Percentiles rank a stretch among this genome's conserved stretches.
phyloP scores from a whole-genome alignment of 2,888 invertebrate genomes.

The Cosmia pyralina region DNA sequence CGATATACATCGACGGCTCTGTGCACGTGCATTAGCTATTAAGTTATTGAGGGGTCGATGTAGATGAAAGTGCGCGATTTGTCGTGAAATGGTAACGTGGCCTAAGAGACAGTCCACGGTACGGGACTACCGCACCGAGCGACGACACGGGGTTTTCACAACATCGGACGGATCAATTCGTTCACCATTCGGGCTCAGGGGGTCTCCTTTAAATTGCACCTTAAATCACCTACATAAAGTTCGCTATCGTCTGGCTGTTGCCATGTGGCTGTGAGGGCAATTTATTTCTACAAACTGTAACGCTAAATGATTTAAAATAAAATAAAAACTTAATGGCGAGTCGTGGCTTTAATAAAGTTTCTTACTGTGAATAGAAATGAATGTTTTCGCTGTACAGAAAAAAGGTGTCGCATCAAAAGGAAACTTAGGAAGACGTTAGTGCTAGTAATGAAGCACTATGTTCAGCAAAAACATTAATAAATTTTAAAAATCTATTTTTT shows the following conservation, averaged over 20 bases:
- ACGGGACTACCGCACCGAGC: slow-evolving; percentile 75
- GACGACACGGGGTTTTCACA: slow-evolving; percentile 81
- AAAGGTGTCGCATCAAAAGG: slow-evolving; percentile 44
- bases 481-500: slow-evolving; percentile 32
- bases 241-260: slow-evolving; percentile 43
- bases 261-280: slow-evolving; percentile 43
- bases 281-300: slow-evolving; percentile 53
- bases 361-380: slow-evolving; percentile 30
- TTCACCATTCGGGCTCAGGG: slow-evolving; percentile 76
- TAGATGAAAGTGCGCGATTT: slow-evolving; percentile 37
- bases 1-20: slow-evolving; percentile 32
- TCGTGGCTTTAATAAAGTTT: slow-evolving; percentile 35
- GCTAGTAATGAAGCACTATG: slow-evolving; percentile 52
- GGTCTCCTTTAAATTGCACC: slow-evolving; percentile 67
- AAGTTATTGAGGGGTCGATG: slow-evolving; percentile 32
- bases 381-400: slow-evolving; percentile 43
- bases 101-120: slow-evolving; percentile 55
- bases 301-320: slow-evolving; percentile 40
- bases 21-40: slow-evolving; percentile 6
- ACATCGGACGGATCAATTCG: slow-evolving; percentile 88
- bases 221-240: slow-evolving; percentile 54
- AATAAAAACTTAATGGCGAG: slow-evolving; percentile 43
- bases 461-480: slow-evolving; percentile 53
- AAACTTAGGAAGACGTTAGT: slow-evolving; percentile 39
- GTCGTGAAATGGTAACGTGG: slow-evolving; percentile 44